Evolutionary conservation across 2,888 invertebrate genomes (phyloP).

Genomic region (Meteorus cinctellus): DNA sequence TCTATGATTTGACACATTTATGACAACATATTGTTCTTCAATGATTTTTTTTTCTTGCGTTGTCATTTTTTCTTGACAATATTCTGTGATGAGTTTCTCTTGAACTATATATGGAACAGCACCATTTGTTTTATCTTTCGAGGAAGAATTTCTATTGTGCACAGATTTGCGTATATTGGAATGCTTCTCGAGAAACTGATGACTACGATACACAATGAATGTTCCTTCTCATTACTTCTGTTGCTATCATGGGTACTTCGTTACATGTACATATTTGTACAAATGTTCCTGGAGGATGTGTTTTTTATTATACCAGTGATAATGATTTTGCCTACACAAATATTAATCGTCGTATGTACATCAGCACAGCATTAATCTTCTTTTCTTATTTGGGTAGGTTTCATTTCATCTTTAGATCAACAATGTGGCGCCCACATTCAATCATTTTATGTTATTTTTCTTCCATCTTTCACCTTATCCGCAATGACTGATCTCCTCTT

Average conservation of each 20-base stretch:
- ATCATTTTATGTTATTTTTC: slow-evolving; percentile 2
- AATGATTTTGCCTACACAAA: background rate
- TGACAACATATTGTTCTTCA: too few species aligned
- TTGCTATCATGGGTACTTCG: background rate
- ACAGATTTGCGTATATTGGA: too few species aligned
- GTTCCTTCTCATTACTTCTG: too few species aligned
- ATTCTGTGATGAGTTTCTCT: too few species aligned
- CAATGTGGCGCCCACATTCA: background rate
- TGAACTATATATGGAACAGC: too few species aligned
- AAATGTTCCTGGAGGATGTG: background rate
- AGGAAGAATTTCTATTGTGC: too few species aligned
- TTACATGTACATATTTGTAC: background rate
- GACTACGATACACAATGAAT: too few species aligned
- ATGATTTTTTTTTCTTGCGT: too few species aligned
- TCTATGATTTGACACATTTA: too few species aligned
- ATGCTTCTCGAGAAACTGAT: too few species aligned
- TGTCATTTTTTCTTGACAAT: too few species aligned
- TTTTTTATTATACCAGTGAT: background rate
- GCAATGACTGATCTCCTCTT: slow-evolving; percentile 8
- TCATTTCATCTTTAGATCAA: background rate
- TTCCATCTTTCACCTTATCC: slow-evolving; percentile 16
- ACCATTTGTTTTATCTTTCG: too few species aligned
- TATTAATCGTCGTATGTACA: background rate
- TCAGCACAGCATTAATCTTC: background rate
- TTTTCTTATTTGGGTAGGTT: background rate